Base-by-base conservation (phyloP, 2,888 invertebrate species). In the Macrosiphum euphorbiae region DNA sequence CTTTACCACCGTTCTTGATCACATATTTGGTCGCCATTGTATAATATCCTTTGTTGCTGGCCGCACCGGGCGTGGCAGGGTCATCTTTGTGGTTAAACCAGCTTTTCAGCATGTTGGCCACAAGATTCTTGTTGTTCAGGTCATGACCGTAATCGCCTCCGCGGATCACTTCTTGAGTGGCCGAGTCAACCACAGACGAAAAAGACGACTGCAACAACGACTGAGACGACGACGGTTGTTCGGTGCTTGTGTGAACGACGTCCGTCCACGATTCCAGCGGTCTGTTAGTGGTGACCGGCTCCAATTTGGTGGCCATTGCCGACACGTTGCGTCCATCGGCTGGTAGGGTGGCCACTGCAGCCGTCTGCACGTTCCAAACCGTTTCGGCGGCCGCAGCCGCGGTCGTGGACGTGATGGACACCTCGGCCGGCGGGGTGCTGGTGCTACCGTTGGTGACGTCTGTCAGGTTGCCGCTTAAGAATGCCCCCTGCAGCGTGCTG, bases 321-420 rank as follows among this genome's bases (percentile, higher is more conserved):
- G 89, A 91, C 35, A 28, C 89, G 88, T 84, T 91, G 88, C 87
- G 67, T 10, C 88, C 90, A 95, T 95, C 95, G 95, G 95, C 91
- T 94, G 94, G 92, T 92, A 94, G 94, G 94, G 95, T 95, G 95
- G 94, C 95, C 95, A 94, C 95, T 95, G 95, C 95, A 95, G 94
- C 96, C 96, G 95, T 96, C 96, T 95, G 97, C 96, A 96, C 96
- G 96, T 86, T 94, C 91, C 89, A 90, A 26, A 89, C 86, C 11
- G 89, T 85, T 35, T 94, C 90, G 95, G 96, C 96, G 96, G 96
- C 96, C 94, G 94, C 95, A 87, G 94, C 94, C 44, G 92, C 44
- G 50, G 92, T 91, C 58, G 94, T 88, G 13, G 67, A 41, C 67
- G 50, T 52, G 78, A 44, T 35, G 41, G 41, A 87, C 78, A 44